These are phyloP conservation scores for Cataglyphis livida DNA, from an alignment of 2,888 invertebrate genomes.

Conservation along the genomic window DNA sequence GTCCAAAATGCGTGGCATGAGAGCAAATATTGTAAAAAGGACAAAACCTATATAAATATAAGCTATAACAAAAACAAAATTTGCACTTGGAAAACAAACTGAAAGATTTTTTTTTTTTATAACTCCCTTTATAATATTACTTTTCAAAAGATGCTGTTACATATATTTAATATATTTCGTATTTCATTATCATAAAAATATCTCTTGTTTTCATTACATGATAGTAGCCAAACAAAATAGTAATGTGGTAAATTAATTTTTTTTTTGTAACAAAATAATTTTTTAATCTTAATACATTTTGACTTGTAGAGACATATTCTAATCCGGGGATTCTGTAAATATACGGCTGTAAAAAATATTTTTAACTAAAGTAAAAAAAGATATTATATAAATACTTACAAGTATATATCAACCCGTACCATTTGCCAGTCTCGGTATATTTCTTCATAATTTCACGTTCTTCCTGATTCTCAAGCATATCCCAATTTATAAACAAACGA, in stretches of 20 bases:
- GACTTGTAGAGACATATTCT: neutral
- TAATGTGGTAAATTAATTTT: neutral
- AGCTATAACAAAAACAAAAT: neutral
- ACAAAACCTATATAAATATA: neutral
- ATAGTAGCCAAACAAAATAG: neutral
- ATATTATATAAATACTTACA: neutral
- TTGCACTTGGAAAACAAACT: neutral
- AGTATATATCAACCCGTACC: conserved; percentile 4
- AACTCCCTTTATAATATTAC: neutral
- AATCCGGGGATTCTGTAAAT: neutral
- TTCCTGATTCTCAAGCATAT: neutral
- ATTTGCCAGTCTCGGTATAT: conserved; percentile 12
- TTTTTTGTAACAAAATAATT: neutral
- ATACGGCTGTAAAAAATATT: neutral
- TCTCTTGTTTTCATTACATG: neutral
- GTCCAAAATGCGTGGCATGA: conserved; percentile 7
- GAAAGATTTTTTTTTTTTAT: neutral
- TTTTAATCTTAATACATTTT: neutral
- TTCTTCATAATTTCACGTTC: conserved; percentile 28
- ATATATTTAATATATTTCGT: neutral
- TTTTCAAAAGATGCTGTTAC: neutral
- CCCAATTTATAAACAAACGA: conserved; percentile 25
- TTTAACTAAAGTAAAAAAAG: neutral
- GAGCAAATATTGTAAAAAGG: neutral
- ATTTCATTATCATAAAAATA: neutral